A percentile compares a stretch with the other conserved stretches of the same genome.
Evolutionary conservation across 2,888 invertebrate species (phyloP).

Genomic region (Gastracanthus pulcherrimus): DNA sequence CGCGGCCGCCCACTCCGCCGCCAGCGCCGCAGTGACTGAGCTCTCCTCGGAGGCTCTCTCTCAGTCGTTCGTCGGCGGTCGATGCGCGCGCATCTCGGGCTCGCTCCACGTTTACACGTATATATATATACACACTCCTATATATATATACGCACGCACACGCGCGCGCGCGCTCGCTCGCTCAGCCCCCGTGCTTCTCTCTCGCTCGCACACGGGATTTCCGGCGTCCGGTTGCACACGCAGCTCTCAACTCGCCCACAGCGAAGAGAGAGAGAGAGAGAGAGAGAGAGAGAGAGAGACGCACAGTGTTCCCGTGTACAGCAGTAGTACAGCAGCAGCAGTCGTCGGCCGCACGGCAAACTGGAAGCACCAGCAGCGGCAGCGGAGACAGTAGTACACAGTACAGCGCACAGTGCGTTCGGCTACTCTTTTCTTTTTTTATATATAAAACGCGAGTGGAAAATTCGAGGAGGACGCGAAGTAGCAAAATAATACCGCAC

Average conservation of each 20-base stretch:
- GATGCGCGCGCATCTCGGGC: slow-evolving; percentile 60
- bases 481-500: no score
- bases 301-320: no score
- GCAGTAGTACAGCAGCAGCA: background rate
- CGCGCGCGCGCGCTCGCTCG: background rate
- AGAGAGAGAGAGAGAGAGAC: no score
- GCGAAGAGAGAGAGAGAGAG: no score
- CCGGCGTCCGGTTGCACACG: slow-evolving; percentile 56
- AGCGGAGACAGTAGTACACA: no score
- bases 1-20: slow-evolving; percentile 54
- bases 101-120: background rate
- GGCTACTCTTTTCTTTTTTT: no score
- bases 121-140: background rate
- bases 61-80: slow-evolving; percentile 70
- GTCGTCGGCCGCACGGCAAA: no score
- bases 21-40: slow-evolving; percentile 33
- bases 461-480: background rate
- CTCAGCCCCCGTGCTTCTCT: background rate
- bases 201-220: slow-evolving; percentile 56
- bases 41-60: slow-evolving; percentile 54
- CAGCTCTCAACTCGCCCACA: background rate
- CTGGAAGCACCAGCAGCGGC: no score
- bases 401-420: no score
- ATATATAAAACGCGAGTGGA: no score
- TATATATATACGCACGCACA: background rate